A percentile compares a stretch with the other conserved stretches of the same genome.
Conservation (phyloP, 1,140 invertebrate genomes). For the Harlomillsia oculata region DNA sequence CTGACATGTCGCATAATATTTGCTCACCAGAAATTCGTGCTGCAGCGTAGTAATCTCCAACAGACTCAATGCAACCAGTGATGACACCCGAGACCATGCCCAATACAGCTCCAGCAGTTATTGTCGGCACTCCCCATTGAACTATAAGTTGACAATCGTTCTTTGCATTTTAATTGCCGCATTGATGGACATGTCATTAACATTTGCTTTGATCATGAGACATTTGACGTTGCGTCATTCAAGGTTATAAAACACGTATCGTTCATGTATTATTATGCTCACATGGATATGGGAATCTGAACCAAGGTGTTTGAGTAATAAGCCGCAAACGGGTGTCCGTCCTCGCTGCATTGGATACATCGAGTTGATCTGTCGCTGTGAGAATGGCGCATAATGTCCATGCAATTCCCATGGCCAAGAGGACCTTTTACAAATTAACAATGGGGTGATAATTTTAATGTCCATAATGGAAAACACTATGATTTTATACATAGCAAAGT, state of each 20-base stretch:
- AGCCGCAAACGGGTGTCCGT: slow-evolving; percentile 62
- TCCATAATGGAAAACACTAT: background rate
- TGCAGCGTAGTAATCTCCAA: slow-evolving; percentile 78
- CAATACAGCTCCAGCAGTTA: slow-evolving; percentile 59
- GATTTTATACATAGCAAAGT: background rate
- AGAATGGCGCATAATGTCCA: slow-evolving; percentile 66
- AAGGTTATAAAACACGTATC: background rate
- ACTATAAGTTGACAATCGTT: slow-evolving; percentile 42
- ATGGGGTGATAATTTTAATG: background rate
- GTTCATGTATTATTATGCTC: slow-evolving; percentile 5
- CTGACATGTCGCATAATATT: too few relatives aligned
- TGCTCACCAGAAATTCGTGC: slow-evolving; percentile 62
- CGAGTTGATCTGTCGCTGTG: slow-evolving; percentile 55
- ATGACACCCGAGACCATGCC: slow-evolving; percentile 74
- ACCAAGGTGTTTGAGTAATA: slow-evolving; percentile 68
- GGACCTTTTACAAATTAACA: slow-evolving; percentile 48
- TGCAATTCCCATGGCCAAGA: slow-evolving; percentile 66
- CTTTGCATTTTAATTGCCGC: background rate
- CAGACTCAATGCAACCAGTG: slow-evolving; percentile 72
- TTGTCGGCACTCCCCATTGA: slow-evolving; percentile 74
- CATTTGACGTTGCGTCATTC: too few relatives aligned
- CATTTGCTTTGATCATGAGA: too few relatives aligned
- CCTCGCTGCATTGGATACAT: slow-evolving; percentile 56
- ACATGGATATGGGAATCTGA: slow-evolving; percentile 53
- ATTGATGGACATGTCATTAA: too few relatives aligned